phyloP scores from a whole-genome alignment of 2,113 vertebrate genomes.

The Cricetomys ansorgei region DNA sequence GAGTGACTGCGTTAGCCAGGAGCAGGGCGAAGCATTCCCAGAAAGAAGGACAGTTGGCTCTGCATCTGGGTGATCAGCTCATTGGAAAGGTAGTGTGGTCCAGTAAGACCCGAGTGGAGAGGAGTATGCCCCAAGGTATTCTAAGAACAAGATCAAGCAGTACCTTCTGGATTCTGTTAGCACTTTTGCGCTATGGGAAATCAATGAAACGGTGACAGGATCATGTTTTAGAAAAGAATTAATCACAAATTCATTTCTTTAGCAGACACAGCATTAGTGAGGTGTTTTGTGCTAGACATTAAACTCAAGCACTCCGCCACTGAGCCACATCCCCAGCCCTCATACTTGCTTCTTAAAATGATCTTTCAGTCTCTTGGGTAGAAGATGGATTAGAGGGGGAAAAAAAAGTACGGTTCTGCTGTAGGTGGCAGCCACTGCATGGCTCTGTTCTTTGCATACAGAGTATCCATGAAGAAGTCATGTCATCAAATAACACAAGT shows the following conservation, averaged over 20 bases:
- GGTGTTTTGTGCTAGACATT: not conserved
- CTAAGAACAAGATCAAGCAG: not conserved
- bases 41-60: not conserved
- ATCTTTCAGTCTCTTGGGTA: not conserved
- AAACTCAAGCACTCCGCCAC: not conserved
- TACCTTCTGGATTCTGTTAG: not conserved
- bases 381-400: not conserved
- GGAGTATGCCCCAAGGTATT: not conserved
- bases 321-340: not conserved
- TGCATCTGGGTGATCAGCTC: not conserved
- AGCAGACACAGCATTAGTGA: not conserved
- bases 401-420: not conserved
- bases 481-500: not conserved
- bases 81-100: not conserved
- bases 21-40: not conserved
- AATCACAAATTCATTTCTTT: not conserved
- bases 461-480: not conserved
- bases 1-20: not conserved
- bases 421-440: not conserved
- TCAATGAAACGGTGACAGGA: not conserved
- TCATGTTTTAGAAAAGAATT: not conserved
- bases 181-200: not conserved
- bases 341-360: constrained; percentile 33
- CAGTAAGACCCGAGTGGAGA: not conserved
- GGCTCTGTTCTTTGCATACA: not conserved